phyloP scores from a whole-genome alignment of 2,797 vertebrate genomes.

The Tokudaia tokunoshimensis region DNA sequence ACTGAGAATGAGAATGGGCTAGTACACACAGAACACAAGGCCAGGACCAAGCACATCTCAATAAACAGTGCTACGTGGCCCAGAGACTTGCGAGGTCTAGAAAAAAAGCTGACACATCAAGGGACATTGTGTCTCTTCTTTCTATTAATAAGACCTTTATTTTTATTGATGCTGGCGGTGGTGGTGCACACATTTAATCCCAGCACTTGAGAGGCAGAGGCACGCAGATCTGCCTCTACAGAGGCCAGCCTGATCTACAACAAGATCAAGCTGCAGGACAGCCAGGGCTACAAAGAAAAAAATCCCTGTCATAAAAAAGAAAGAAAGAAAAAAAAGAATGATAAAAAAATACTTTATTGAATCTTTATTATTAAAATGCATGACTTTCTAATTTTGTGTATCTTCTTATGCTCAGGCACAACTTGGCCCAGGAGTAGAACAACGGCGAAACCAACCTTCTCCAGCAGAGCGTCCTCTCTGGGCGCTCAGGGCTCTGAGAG shows the following conservation, averaged over 20 bases:
- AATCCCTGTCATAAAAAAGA: not conserved
- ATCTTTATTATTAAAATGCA: not conserved
- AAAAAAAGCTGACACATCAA: not conserved
- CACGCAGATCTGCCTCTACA: not conserved
- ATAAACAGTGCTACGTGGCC: fast-evolving
- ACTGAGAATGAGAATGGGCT: not conserved
- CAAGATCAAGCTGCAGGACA: not conserved
- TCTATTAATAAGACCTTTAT: not conserved
- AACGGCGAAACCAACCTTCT: not conserved
- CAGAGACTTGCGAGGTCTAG: not conserved
- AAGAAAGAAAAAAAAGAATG: not conserved
- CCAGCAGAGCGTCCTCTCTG: not conserved
- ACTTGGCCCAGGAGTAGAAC: not conserved
- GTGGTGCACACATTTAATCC: not conserved
- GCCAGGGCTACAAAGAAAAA: not conserved
- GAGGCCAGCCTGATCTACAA: not conserved
- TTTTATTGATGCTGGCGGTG: not conserved
- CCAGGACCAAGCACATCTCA: not conserved
- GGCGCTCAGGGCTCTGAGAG: fast-evolving
- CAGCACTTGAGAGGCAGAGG: not conserved
- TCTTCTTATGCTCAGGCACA: not conserved
- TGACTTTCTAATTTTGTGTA: not conserved
- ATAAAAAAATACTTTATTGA: not conserved
- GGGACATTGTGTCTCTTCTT: not conserved
- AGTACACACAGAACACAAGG: not conserved